Evolutionary conservation across 92 coral and sea anemone species (phyloP).

Genomic region (Micromussa lordhowensis): DNA sequence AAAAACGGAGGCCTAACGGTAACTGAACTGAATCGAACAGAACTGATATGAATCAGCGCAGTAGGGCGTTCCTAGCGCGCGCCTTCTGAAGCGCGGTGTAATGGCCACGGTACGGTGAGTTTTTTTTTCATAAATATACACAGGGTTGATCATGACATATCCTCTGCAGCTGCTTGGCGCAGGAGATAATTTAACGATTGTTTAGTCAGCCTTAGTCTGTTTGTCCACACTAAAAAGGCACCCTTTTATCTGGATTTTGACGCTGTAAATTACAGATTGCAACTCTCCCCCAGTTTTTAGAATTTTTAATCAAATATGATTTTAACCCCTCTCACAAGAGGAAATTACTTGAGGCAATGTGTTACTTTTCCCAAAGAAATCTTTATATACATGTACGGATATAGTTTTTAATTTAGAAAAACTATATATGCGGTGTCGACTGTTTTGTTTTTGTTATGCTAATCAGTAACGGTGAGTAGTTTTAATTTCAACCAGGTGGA

Average conservation of each 20-base stretch:
- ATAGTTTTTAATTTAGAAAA: too few species aligned
- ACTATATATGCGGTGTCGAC: too few species aligned
- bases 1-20: not conserved
- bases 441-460: too few species aligned
- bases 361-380: not conserved
- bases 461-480: too few species aligned
- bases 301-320: not conserved
- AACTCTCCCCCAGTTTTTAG: not conserved
- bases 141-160: not conserved
- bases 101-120: not conserved
- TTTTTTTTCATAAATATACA: not conserved
- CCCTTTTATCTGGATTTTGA: not conserved
- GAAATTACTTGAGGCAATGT: not conserved
- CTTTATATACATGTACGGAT: not conserved
- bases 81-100: not conserved
- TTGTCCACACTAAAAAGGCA: not conserved
- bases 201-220: constrained; percentile 30
- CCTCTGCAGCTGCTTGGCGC: constrained; percentile 8
- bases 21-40: not conserved
- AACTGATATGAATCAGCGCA: not conserved
- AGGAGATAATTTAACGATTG: not conserved
- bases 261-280: constrained; percentile 21
- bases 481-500: too few species aligned
- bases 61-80: not conserved
- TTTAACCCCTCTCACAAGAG: not conserved